Evolutionary conservation across 2,113 vertebrate species (phyloP).

Genomic region (Stigmatopora nigra): DNA sequence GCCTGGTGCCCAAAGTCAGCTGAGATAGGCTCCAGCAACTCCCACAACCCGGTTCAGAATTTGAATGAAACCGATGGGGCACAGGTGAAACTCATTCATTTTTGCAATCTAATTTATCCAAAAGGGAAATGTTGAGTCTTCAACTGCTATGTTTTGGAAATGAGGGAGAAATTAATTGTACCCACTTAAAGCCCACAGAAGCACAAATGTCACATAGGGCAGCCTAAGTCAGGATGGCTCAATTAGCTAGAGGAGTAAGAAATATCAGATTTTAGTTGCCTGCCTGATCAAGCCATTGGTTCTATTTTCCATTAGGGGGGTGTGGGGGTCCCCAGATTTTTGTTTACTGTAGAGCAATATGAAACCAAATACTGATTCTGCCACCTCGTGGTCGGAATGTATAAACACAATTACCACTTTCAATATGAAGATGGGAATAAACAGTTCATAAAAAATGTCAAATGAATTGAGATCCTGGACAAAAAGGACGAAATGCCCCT

Average conservation of each 20-base stretch:
- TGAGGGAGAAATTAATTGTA: not conserved
- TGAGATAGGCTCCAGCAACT: no score
- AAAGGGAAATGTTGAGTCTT: not conserved
- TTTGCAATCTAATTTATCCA: not conserved
- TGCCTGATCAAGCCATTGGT: no score
- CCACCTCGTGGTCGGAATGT: slow-evolving; percentile 35
- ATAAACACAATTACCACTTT: not conserved
- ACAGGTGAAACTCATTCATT: not conserved
- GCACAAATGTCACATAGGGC: not conserved
- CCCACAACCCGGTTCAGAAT: not conserved
- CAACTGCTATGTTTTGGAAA: not conserved
- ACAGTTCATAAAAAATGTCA: not conserved
- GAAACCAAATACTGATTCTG: slow-evolving; percentile 21
- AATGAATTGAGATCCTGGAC: no score
- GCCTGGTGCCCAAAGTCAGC: no score
- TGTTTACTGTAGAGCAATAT: not conserved
- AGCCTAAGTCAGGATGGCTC: not conserved
- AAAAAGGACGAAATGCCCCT: no score
- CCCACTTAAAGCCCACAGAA: not conserved
- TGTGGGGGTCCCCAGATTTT: not conserved
- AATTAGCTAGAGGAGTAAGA: not conserved
- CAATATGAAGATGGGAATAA: no score
- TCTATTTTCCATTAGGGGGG: no score
- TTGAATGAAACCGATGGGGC: not conserved
- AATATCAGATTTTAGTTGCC: no score